Evolutionary conservation across 2,113 vertebrate genomes (phyloP).

Genomic region (cat (Felis catus)): F.catus_Fca126_mat1.0 CM031423.1:2555001-2555500

Average conservation of each 20-base stretch:
- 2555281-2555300: background rate
- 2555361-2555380: background rate
- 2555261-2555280: background rate
- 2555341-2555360: background rate
- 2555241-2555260: background rate
- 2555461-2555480: background rate
- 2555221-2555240: background rate
- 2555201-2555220: background rate
- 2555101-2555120: background rate
- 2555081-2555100: accelerated
- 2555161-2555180: background rate
- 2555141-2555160: background rate
- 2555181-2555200: background rate
- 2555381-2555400: background rate
- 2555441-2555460: background rate
- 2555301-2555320: background rate
- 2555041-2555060: background rate
- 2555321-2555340: accelerated
- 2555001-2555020: background rate
- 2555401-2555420: accelerated
- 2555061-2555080: background rate
- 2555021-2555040: background rate
- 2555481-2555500: background rate
- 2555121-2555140: accelerated
- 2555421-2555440: background rate